Percentiles rank a stretch among this genome's conserved stretches.
phyloP scores from a whole-genome alignment of 1,140 invertebrate genomes.

The Aphaenogaster floridana region DNA sequence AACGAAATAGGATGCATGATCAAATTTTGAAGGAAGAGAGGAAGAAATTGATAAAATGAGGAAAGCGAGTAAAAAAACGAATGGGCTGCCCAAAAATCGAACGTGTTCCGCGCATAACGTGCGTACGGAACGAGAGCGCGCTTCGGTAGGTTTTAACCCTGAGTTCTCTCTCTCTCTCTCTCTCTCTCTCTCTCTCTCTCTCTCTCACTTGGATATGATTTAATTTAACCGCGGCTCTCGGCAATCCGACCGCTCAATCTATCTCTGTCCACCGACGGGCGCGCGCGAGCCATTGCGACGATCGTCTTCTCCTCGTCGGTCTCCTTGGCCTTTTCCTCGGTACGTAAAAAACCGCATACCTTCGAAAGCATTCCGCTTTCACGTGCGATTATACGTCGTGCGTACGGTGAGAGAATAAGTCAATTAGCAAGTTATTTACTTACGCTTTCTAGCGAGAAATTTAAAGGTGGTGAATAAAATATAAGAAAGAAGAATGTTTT shows the following conservation, averaged over 20 bases:
- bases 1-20: background rate
- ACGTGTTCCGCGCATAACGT: conserved; percentile 37
- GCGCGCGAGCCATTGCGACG: conserved; percentile 52
- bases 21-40: conserved; percentile 2
- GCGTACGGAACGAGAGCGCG: conserved; percentile 70
- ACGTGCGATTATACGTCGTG: background rate
- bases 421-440: conserved; percentile 20
- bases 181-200: too few relatives aligned
- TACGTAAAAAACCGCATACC: conserved; percentile 53
- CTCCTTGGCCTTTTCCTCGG: conserved; percentile 42
- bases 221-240: conserved; percentile 76
- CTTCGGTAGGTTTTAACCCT: conserved; percentile 77
- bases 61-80: background rate
- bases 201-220: conserved; percentile 71
- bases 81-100: conserved; percentile 18
- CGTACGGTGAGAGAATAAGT: background rate
- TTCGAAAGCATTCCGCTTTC: background rate
- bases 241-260: conserved; percentile 72
- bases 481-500: background rate
- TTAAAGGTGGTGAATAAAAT: background rate
- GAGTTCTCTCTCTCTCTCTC: conserved; percentile 60
- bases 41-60: background rate
- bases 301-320: conserved; percentile 46
- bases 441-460: background rate
- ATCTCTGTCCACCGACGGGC: conserved; percentile 66